Percentiles rank a stretch among this genome's conserved stretches.
Conservation (phyloP, 2,797 vertebrate species). For the Betta splendens region DNA sequence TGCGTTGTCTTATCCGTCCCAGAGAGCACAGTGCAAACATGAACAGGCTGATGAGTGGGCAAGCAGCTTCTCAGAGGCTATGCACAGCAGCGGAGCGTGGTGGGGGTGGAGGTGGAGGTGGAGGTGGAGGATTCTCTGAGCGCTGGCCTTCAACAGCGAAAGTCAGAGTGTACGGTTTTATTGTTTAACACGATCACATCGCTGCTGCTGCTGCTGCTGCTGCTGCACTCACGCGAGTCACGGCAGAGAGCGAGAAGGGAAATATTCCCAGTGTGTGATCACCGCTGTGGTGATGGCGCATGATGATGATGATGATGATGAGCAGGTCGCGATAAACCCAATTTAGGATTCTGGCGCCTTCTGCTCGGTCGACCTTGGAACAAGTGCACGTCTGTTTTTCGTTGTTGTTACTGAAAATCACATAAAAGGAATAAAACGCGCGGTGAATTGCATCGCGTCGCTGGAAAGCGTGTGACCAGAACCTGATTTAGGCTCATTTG, state of each 20-base stretch:
- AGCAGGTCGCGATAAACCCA: too few species aligned
- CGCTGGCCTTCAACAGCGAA: neutral
- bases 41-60: neutral
- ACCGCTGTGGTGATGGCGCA: neutral
- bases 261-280: neutral
- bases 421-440: too few species aligned
- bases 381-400: too few species aligned
- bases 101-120: too few species aligned
- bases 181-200: neutral
- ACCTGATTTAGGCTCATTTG: too few species aligned
- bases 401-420: too few species aligned
- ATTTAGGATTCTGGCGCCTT: too few species aligned
- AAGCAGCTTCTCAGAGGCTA: neutral
- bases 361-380: too few species aligned
- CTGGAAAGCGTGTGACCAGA: too few species aligned
- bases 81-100: neutral
- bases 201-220: neutral
- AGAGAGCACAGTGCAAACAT: neutral
- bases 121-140: neutral
- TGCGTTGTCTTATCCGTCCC: slow-evolving; percentile 1
- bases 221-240: neutral
- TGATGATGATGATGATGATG: neutral
- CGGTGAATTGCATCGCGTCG: too few species aligned
- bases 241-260: neutral
- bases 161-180: slow-evolving; percentile 1